A percentile compares a stretch with the other conserved stretches of the same genome.
Conservation (phyloP, 37 sponge, comb jelly and placozoan genomes). For the Petrosia ficiformis region DNA sequence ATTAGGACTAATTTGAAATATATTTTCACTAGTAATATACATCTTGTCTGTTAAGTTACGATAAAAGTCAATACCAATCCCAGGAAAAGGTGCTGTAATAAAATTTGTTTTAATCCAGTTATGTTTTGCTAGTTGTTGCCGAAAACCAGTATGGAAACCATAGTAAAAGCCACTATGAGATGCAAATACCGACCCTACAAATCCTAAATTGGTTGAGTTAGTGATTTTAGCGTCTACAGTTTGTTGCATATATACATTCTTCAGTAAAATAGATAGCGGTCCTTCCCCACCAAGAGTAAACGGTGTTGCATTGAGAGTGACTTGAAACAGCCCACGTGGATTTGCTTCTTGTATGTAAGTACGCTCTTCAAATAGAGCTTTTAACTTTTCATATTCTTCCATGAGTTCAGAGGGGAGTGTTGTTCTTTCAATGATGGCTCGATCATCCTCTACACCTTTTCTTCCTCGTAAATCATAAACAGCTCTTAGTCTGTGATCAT, state of each 20-base stretch:
- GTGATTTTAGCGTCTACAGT: slow-evolving; percentile 60
- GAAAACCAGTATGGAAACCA: slow-evolving; percentile 42
- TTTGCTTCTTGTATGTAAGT: slow-evolving; percentile 66
- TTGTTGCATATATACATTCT: slow-evolving; percentile 27
- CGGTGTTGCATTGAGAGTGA: slow-evolving; percentile 52
- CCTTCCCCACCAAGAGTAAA: slow-evolving; percentile 28
- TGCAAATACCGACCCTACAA: slow-evolving; percentile 35
- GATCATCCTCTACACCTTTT: slow-evolving; percentile 72
- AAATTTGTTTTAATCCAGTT: slow-evolving; percentile 49
- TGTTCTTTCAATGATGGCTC: slow-evolving; percentile 63
- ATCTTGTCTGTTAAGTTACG: slow-evolving; percentile 35
- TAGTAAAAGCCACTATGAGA: neutral
- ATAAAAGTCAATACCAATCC: slow-evolving; percentile 33
- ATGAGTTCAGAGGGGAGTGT: slow-evolving; percentile 67
- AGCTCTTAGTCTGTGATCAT: slow-evolving; percentile 70
- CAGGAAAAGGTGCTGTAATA: slow-evolving; percentile 18
- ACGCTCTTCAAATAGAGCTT: slow-evolving; percentile 72
- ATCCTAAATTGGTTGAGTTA: slow-evolving; percentile 13
- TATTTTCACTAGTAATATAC: slow-evolving; percentile 22
- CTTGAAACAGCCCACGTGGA: slow-evolving; percentile 47
- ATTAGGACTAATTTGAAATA: slow-evolving; percentile 4
- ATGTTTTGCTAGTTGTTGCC: slow-evolving; percentile 34
- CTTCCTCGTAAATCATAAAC: slow-evolving; percentile 89
- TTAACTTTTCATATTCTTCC: slow-evolving; percentile 75
- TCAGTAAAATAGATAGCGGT: slow-evolving; percentile 4